Base-by-base conservation (phyloP, 1,140 invertebrate genomes). In the Thrips palmi region DNA sequence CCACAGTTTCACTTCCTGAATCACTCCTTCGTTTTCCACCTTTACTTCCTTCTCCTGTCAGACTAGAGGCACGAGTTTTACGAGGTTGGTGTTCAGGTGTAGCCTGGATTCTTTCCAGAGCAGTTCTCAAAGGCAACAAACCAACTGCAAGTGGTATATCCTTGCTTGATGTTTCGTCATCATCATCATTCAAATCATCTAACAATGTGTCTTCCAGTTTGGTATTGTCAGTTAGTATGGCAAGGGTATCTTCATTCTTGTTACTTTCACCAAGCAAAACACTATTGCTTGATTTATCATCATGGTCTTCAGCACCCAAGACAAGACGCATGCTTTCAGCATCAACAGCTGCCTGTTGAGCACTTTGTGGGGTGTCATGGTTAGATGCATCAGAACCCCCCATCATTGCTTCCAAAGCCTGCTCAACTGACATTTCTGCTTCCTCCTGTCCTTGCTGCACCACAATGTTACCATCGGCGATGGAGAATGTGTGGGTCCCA, bases 81-180 rank as follows among this genome's bases (percentile, higher is more conserved):
- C 60, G 46, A 4, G 62, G 60, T 10, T 63, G 62, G 46, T 64
- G 58, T 47, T 63, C 62, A 0, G 56, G 52, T 30, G 54, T 62
- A 1, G 59, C 57, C 39, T 63, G 60, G 52, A 63, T 59, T 40
- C 55, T 56, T 32, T 63, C 62, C 0, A 64, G 33, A 15, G 61
- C 61, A 14, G 59, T 58, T 24, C 58, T 50, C 4, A 63, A 32
- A 11, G 62, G 61, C 25, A 63, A 42, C 14, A 64, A 40, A 2
- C 61, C 61, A 12, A 64, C 59, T 2, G 61, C 61, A 39, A 59
- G 63, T 3, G 61, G 62, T 30, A 64, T 62, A 44, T 61, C 54
- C 8, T 57, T 56, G 12, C 50, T 57, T 27, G 50, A 39, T 0
- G 56, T 56, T 12, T 22, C 12, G 11, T 33, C 28, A 6, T 28